Evolutionary conservation across 2,888 invertebrate species (phyloP).

Genomic region (Sarcophaga variegata): DNA sequence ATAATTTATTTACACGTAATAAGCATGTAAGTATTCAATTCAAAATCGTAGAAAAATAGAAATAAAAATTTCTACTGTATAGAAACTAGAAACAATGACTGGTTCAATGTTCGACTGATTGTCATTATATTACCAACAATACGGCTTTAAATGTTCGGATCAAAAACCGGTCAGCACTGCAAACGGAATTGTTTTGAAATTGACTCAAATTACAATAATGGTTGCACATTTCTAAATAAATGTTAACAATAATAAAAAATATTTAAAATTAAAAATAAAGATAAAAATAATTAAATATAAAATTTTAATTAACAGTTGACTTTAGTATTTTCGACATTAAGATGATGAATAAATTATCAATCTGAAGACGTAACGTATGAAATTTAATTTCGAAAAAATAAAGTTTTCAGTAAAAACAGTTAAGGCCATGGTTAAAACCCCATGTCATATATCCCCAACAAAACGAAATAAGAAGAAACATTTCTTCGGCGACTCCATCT

Average conservation of each 20-base stretch:
- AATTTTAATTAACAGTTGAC: no score
- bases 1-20: constrained; percentile 41
- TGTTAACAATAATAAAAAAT: not conserved
- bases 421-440: no score
- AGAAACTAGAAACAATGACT: constrained; percentile 6
- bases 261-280: no score
- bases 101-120: not conserved
- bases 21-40: constrained; percentile 44
- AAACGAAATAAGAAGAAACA: no score
- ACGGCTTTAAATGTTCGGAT: not conserved
- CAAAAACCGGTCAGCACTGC: not conserved
- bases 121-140: not conserved
- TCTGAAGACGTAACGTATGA: no score
- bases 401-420: no score
- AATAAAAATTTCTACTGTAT: constrained; percentile 22
- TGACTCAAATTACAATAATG: constrained; percentile 41
- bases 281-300: no score
- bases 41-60: constrained; percentile 16
- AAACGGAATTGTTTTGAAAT: constrained; percentile 7
- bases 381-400: no score
- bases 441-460: no score
- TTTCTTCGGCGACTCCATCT: no score
- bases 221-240: constrained; percentile 21
- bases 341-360: no score
- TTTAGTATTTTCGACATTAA: no score